Conservation (phyloP, 2,888 invertebrate species). For the Lepidonotus clava region DNA sequence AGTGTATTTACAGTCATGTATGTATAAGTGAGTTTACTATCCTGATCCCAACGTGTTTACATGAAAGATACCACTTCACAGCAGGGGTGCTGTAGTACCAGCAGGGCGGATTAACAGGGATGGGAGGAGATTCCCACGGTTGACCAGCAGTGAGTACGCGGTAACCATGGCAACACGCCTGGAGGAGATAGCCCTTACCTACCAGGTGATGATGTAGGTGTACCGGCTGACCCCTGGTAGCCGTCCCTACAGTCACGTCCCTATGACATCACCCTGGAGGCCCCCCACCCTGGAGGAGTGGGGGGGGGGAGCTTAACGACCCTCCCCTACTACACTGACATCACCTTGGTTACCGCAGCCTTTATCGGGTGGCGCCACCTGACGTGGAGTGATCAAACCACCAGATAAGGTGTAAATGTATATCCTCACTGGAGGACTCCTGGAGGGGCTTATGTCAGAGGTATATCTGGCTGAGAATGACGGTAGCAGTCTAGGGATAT, state of each 20-base stretch:
- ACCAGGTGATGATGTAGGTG: slow-evolving; percentile 31
- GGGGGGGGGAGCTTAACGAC: background rate
- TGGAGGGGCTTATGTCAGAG: slow-evolving; percentile 14
- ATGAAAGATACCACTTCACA: no score
- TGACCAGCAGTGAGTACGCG: slow-evolving; percentile 1
- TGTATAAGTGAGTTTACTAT: no score
- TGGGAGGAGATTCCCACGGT: slow-evolving; percentile 41
- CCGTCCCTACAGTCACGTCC: no score
- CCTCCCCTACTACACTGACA: background rate
- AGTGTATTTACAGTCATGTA: no score
- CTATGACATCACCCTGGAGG: no score
- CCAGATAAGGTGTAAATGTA: background rate
- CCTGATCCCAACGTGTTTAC: no score
- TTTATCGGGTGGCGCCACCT: background rate
- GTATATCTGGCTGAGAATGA: background rate
- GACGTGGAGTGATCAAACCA: background rate
- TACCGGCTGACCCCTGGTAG: slow-evolving; percentile 10
- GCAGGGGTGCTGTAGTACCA: background rate
- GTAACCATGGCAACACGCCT: slow-evolving; percentile 11
- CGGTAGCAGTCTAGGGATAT: background rate
- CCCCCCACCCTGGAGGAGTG: slow-evolving; percentile 11
- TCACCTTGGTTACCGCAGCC: background rate
- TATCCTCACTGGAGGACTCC: background rate
- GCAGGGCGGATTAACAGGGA: background rate
- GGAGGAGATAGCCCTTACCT: background rate